These are phyloP conservation scores for Dolichomitus sp. DNA, from an alignment of 2,888 invertebrate species.

Conservation along the genomic window DNA sequence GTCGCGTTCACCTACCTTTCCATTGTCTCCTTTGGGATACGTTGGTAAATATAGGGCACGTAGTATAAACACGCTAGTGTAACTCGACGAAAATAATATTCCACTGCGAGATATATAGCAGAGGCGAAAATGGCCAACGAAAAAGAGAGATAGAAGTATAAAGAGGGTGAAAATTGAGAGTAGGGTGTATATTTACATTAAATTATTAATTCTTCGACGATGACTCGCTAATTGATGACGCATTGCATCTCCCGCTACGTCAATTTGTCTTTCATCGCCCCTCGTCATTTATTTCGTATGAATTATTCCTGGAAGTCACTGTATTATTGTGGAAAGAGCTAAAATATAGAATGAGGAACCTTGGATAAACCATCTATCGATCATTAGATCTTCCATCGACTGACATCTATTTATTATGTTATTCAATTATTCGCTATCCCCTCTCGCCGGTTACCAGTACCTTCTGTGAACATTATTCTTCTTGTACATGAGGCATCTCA, in stretches of 20 bases:
- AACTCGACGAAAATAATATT: constrained; percentile 12
- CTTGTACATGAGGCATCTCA: not conserved
- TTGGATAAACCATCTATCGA: not conserved
- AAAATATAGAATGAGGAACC: not conserved
- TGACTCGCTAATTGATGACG: constrained; percentile 34
- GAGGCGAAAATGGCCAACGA: not conserved
- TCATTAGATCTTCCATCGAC: not conserved
- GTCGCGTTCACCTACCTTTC: not conserved
- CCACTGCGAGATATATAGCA: not conserved
- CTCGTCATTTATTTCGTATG: not conserved
- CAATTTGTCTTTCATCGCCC: constrained; percentile 31
- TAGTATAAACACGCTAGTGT: not conserved
- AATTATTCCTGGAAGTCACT: constrained; percentile 18
- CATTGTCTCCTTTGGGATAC: constrained; percentile 5
- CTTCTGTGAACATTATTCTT: not conserved
- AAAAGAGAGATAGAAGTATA: not conserved
- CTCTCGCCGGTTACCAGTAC: not conserved
- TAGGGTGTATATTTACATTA: not conserved
- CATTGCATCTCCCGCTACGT: not conserved
- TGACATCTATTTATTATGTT: constrained; percentile 16
- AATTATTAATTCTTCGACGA: constrained; percentile 23
- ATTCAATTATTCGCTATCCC: constrained; percentile 1
- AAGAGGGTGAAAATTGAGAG: not conserved
- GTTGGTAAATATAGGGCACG: not conserved
- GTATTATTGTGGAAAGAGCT: not conserved